Conservation (phyloP, 2,888 invertebrate genomes). For the Aradus depressus region DNA sequence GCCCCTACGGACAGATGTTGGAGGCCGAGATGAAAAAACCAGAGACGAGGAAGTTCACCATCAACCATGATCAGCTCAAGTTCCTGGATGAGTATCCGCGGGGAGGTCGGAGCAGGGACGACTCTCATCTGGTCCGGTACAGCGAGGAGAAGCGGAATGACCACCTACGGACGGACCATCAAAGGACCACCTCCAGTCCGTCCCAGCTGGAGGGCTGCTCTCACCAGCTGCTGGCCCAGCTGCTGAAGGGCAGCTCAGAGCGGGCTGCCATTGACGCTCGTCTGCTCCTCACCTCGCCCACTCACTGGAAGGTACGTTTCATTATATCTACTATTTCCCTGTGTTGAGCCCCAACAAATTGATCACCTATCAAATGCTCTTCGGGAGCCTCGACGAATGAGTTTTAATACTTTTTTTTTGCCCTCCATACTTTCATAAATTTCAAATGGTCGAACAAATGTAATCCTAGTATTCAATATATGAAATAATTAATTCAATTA, state of each 20-base stretch:
- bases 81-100: slow-evolving; percentile 33
- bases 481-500: too few species aligned
- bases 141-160: slow-evolving; percentile 29
- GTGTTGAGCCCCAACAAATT: not conserved
- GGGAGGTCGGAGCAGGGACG: slow-evolving; percentile 24
- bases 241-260: slow-evolving; percentile 69
- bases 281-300: slow-evolving; percentile 21
- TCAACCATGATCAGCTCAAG: slow-evolving; percentile 47
- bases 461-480: too few species aligned
- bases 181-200: slow-evolving; percentile 67
- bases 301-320: slow-evolving; percentile 26
- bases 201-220: slow-evolving; percentile 56
- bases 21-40: slow-evolving; percentile 71
- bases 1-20: slow-evolving; percentile 68
- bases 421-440: too few species aligned
- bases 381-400: too few species aligned
- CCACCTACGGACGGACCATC: slow-evolving; percentile 48
- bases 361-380: too few species aligned
- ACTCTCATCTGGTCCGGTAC: slow-evolving; percentile 27
- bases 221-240: slow-evolving; percentile 60
- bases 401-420: too few species aligned
- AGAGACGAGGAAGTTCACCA: slow-evolving; percentile 39
- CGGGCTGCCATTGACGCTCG: slow-evolving; percentile 37
- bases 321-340: not conserved
- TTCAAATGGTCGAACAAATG: too few species aligned